Base-by-base conservation (phyloP, 2,797 vertebrate genomes). In the Erethizon dorsatum region DNA sequence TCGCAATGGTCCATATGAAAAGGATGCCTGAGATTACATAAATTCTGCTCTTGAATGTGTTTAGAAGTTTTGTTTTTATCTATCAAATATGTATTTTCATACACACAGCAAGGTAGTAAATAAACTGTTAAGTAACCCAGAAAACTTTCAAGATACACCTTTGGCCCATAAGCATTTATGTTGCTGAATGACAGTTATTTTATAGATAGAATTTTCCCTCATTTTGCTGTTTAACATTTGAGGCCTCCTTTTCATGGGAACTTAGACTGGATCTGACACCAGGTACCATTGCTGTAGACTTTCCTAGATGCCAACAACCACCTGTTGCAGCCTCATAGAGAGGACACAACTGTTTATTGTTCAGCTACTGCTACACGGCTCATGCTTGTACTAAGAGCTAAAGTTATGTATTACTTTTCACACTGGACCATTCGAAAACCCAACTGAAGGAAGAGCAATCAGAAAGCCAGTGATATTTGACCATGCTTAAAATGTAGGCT, bases 321-420 rank as follows among this genome's bases (percentile, higher is more conserved):
- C 15, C 31, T 50, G 2, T 6, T 61, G 7, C 2, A 50, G 20
- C 47, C 14, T 31, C 33, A 11, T 0, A 56, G 0, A 89, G 11
- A 26, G 50, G 14, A 69, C 9, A 4, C 1, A 12, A 9, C 20
- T 63, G 13, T 78, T 15, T 4, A 26, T 17, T 10, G 5, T 77
- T 78, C n/a, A 77, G 47, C 5, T 59, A 6, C 22, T 67, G 6
- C 14, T 59, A 10, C 2, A 13, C 52, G 20, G 0, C 3, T 26
- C 20, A 41, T 1, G 22, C 10, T 15, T n/a, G 9, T 56, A 73
- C 52, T 83, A 57, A 71, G 47, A 57, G 5, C 6, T 47, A 80
- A 88, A 84, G 33, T 88, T 90, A 13, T 33, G 79, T 4, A 28
- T 67, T 15, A 61, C 20, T 52, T 91, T 80, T 59, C 17, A 77